Evolutionary conservation across 2,797 vertebrate genomes (phyloP), one percentile per base, ranked within the genome.

Genomic region (Prunella strophiata): DNA sequence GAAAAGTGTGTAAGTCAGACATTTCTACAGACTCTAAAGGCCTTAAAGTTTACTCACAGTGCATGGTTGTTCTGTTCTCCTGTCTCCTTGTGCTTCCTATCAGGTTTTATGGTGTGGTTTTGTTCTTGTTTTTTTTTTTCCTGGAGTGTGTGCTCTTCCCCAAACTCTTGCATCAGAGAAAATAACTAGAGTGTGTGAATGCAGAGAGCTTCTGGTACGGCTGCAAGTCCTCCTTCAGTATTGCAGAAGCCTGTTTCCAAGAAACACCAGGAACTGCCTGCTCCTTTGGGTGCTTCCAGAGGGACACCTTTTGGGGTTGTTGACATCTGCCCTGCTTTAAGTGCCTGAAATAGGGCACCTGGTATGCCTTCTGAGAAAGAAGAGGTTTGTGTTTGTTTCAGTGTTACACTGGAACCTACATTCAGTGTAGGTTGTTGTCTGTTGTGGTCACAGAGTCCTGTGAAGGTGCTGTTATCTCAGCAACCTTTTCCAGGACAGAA

Each of bases 401-500:
- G 29, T 59, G 17, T 58, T 68, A 10, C 10, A 9, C 14, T 47
- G 65, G 17, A 62, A 38, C 5, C 1, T 34, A 14, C 7, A 4
- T 42, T 38, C 88, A 8, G 7, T 43, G 20, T 3, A 23, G 10
- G 40, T 25, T 34, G 26, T n/a, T 85, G 50, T 58, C 30, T 75
- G 0, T 58, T 72, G 13, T 0, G 11, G n/a, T 30, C 11, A 3
- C 15, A 20, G 2, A 42, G 32, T 73, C 32, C 42, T 57, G 21
- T 29, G 43, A 40, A 38, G 50, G 52, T 61, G 23, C 65, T 78
- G 14, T 51, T 66, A 7, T 0, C 42, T 57, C 42, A 38, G 54
- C 42, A 65, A 34, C 42, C 47, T 81, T 86, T 79, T 38, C 32
- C 72, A 22, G 71, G 22, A 26, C 48, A 30, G 25, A 13, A 15